Evolutionary conservation across 2,797 vertebrate genomes (phyloP), one percentile per base, ranked within the genome.

Genomic region (Nannoperca australis): DNA sequence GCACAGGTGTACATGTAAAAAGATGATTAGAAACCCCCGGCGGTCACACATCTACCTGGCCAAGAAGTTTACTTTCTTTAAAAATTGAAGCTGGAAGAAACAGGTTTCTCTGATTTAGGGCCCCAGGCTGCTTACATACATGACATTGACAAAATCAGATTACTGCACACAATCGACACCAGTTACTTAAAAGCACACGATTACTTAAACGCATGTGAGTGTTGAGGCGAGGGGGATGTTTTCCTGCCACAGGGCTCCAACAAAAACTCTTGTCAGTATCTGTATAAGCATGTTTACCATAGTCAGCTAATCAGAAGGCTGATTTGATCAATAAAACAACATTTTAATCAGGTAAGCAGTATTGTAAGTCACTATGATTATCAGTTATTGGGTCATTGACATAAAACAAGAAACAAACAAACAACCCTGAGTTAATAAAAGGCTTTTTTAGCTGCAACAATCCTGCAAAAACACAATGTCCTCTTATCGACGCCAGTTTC

Each of bases 1-100:
- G 30, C 7, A 18, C 3, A 44, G 27, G 20, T 0, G 30, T 4
- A 14, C 2, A 45, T 36, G 11, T 1, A 22, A 59, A 38, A 45
- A 36, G 27, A 4, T 0, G 0, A 38, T 17, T 1, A 49, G 3
- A 54, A 55, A 27, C 18, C 2, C 2, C 3, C 1, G 1, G 15
- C 45, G 1, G 15, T 53, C 8, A 72, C 0, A 10, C 50, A 44
- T 22, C 10, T 22, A n/a, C 2, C 10, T 12, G 22, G 24, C 50
- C 17, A 38, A 49, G 22, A 60, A 22, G 17, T 47, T 27, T 1
- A 27, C 22, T 17, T 36, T 15, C 11, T 38, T 10, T 1, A 1
- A 2, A 49, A 53, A 42, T 49, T 49, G 0, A 4, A 14, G 30
- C 32, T 45, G 27, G 15, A 24, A 36, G 34, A 54, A 50, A 44